Evolutionary conservation across 2,888 invertebrate genomes (phyloP), one percentile per base, ranked within the genome.

Genomic region (Smittia aterrima): DNA sequence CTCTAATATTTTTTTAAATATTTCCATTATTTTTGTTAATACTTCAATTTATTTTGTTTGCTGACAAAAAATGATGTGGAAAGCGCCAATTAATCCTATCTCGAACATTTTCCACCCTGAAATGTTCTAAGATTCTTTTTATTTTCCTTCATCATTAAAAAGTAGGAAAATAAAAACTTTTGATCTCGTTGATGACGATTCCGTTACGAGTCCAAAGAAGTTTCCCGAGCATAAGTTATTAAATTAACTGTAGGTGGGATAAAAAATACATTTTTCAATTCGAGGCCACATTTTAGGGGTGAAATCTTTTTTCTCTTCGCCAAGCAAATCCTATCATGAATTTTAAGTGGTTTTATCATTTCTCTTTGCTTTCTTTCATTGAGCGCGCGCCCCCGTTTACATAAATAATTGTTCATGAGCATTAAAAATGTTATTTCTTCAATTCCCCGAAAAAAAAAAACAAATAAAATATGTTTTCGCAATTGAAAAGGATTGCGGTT

Each of bases 1-100:
- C 47, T 70, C 53, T 70, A 70, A 70, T 70, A 41, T 70, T 25
- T 54, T n/a, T 68, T 64, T 13, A 70, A 70, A 70, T 72, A 72
- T 58, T 72, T 72, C 72, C 72, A 72, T 72, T 72, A 72, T 72
- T 72, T 72, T 72, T 62, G 72, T 72, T 72, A 72, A 72, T 72
- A 72, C 72, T 72, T 27, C 72, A 72, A 72, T 72, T 72, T 72
- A 72, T 72, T 72, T 72, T 62, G 62, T 62, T 72, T 72, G 38
- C 32, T 62, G 22, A 18, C 13, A 22, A 58, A 70, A 54, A 70
- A 54, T 54, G 54, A 54, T 20, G 24, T 27, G 41, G 41, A 25
- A 38, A 62, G 27, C 20, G 25, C 40, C 72, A 72, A 72, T 72
- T 72, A 72, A 72, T 72, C 72, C 72, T 40, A 62, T 72, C 58